Evolutionary conservation across 1,140 invertebrate species (phyloP), one percentile per base, ranked within the genome.

Genomic region (Drosophila bipectinata): DNA sequence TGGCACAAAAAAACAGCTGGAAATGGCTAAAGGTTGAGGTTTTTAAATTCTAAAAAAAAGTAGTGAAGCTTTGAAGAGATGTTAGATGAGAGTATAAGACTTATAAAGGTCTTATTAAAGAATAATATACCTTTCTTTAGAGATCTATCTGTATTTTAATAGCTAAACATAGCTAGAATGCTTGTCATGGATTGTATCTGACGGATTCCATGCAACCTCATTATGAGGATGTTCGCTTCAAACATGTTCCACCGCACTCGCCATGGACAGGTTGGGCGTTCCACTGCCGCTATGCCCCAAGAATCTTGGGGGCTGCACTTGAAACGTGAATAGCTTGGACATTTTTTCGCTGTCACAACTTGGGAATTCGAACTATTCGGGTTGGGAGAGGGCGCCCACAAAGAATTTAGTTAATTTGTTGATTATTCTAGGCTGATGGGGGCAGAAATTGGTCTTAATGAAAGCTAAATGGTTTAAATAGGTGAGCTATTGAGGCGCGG

Each of bases 361-460:
- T 67, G 37, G 72, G 73, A 76, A 76, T 76, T 76, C 2, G 15
- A 55, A 76, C 48, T 75, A 76, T 76, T 76, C 41, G 51, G 28
- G 62, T 44, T 44, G 26, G 53, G 28, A 18, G 26, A 8, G 28
- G 48, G 15, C 28, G 39, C 41, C 47, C 77, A 69, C 60, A 32
- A 69, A 48, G 73, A 87, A 82, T 81, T 87, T 61, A 52, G 54
- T 87, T 82, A 61, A 68, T 66, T 84, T 66, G 73, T 61, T 85
- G 79, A 74, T 71, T 80, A 74, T 61, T 80, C 75, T 62, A 21
- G 62, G 44, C 14, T 45, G n/a, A 21, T 28, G 45, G 63, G 24
- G 39, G 9, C 28, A 21, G 26, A 69, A 73, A 87, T 81, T 87
- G 77, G 47, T 28, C 73, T 60, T 77, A 87, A 84, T 85, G 77